Conservation (phyloP, 2,113 vertebrate species). For the Oncorhynchus mykiss region DNA sequence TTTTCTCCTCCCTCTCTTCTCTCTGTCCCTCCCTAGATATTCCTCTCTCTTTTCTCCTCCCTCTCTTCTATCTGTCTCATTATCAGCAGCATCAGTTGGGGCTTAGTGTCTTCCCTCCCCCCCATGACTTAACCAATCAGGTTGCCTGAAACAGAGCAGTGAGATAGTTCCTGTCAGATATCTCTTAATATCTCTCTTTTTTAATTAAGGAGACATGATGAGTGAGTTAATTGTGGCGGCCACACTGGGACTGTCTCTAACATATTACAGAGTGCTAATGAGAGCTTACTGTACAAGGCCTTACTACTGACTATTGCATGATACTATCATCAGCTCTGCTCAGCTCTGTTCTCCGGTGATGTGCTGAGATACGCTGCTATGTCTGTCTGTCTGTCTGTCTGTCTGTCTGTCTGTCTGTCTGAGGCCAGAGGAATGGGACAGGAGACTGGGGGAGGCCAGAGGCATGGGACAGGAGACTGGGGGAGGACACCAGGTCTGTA, state of each 20-base stretch:
- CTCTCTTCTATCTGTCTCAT: background rate
- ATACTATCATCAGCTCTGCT: constrained; percentile 15
- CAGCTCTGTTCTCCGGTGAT: background rate
- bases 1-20: too few species aligned
- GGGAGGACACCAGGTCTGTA: too few species aligned
- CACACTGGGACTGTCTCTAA: constrained; percentile 42
- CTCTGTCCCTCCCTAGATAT: too few species aligned
- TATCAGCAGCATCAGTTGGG: too few species aligned
- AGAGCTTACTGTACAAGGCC: constrained; percentile 2
- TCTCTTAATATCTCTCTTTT: constrained; percentile 24
- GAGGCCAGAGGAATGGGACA: too few species aligned
- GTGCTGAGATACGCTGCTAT: background rate
- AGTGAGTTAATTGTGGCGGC: constrained; percentile 40
- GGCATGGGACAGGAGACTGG: too few species aligned
- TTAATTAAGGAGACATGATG: constrained; percentile 50
- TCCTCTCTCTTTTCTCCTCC: too few species aligned
- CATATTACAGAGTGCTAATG: constrained; percentile 38
- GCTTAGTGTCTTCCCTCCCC: too few species aligned
- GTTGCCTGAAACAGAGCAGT: constrained; percentile 35
- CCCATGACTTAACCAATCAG: constrained; percentile 31
- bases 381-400: background rate
- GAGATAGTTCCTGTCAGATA: constrained; percentile 45
- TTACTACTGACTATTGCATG: constrained; percentile 2
- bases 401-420: background rate
- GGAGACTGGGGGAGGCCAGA: too few species aligned